Percentiles rank a stretch among this genome's conserved stretches.
These are phyloP conservation scores for Tetragonula carbonaria DNA, from an alignment of 2,888 invertebrate species.

Conservation along the genomic window DNA sequence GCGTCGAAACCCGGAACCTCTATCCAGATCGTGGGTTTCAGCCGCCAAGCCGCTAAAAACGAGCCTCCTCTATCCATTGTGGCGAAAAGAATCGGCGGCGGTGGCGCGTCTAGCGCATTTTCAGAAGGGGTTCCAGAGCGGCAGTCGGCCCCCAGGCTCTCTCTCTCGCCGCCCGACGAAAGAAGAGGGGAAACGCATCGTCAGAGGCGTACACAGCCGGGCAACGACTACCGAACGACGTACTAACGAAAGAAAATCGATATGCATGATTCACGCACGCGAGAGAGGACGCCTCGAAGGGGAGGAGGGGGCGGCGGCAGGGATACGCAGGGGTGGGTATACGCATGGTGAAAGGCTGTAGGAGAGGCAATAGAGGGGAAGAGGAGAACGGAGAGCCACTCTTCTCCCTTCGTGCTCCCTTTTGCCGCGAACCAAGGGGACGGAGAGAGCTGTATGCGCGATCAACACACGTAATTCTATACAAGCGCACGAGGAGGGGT, in stretches of 20 bases:
- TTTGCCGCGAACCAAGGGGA: constrained; percentile 66
- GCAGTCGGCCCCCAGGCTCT: constrained; percentile 62
- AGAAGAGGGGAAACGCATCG: constrained; percentile 40
- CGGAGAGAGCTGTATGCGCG: constrained; percentile 64
- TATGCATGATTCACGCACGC: constrained; percentile 83
- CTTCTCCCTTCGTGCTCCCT: constrained; percentile 72
- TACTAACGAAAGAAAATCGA: constrained; percentile 82
- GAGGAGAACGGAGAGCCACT: constrained; percentile 60
- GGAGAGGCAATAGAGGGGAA: constrained; percentile 39
- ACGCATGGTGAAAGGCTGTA: constrained; percentile 59
- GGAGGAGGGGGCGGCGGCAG: constrained; percentile 46
- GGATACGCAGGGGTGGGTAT: constrained; percentile 57
- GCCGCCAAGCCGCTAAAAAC: background rate
- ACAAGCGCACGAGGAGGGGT: constrained; percentile 80
- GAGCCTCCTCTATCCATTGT: constrained; percentile 68
- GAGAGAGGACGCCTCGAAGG: constrained; percentile 62
- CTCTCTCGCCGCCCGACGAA: constrained; percentile 3
- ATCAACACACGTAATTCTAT: constrained; percentile 80
- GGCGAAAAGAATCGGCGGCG: constrained; percentile 75
- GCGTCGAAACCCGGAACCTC: background rate
- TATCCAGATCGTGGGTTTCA: background rate
- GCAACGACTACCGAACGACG: constrained; percentile 59
- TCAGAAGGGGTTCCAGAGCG: constrained; percentile 68
- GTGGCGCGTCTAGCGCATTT: constrained; percentile 60
- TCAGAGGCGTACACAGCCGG: constrained; percentile 59